Evolutionary conservation across 2,113 vertebrate genomes (phyloP).

Genomic region (Dasyornis broadbenti): DNA sequence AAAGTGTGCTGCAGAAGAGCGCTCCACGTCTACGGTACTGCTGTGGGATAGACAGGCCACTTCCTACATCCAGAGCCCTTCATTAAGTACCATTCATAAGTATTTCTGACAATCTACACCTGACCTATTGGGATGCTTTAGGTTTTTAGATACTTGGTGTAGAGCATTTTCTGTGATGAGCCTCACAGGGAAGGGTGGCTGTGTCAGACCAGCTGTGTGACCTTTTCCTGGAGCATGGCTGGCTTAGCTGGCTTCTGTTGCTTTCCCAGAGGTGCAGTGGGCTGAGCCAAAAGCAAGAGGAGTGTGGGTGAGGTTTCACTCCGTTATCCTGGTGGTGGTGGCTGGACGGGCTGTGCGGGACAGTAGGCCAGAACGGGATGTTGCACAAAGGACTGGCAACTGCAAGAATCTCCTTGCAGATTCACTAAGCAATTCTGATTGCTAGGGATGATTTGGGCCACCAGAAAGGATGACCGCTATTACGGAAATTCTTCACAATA

Average conservation of each 20-base stretch:
- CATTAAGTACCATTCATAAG: neutral
- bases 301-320: neutral
- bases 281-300: neutral
- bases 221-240: neutral
- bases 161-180: neutral
- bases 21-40: slow-evolving; percentile 75
- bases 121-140: neutral
- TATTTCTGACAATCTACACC: neutral
- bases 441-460: neutral
- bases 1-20: slow-evolving; percentile 61
- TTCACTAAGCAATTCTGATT: neutral
- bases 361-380: neutral
- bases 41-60: neutral
- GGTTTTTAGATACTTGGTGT: neutral
- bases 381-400: neutral
- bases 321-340: neutral
- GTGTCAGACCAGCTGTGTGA: neutral
- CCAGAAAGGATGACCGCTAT: neutral
- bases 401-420: neutral
- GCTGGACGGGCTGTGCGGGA: neutral
- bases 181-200: neutral
- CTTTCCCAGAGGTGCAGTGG: neutral
- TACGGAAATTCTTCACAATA: neutral
- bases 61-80: neutral
- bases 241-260: neutral